phyloP scores from a whole-genome alignment of 1,140 invertebrate genomes.

The Hylyphantes graminicola region DNA sequence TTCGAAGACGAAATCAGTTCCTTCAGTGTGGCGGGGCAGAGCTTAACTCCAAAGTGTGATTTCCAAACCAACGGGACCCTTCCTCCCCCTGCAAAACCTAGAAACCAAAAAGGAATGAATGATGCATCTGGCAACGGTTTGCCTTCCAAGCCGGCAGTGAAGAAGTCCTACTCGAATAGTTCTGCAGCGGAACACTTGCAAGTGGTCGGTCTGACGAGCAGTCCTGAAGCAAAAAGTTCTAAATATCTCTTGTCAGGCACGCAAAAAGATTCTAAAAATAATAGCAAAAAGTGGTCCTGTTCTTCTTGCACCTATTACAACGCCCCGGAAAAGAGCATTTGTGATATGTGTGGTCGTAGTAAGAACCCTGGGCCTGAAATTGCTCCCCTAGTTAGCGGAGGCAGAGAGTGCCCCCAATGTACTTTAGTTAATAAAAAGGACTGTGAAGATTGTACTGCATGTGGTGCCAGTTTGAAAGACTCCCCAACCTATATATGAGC shows the following conservation, averaged over 20 bases:
- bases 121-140: neutral
- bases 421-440: constrained; percentile 78
- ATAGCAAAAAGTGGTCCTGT: constrained; percentile 75
- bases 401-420: constrained; percentile 80
- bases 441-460: constrained; percentile 76
- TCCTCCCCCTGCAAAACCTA: neutral
- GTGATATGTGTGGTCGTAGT: constrained; percentile 82
- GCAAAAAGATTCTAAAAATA: constrained; percentile 33
- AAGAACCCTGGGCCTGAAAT: constrained; percentile 73
- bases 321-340: constrained; percentile 71
- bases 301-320: constrained; percentile 80
- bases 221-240: constrained; percentile 33
- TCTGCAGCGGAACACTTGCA: constrained; percentile 3
- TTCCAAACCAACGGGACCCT: constrained; percentile 35
- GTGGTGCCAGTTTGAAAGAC: constrained; percentile 76
- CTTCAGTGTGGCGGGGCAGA: constrained; percentile 40
- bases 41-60: constrained; percentile 57
- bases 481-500: constrained; percentile 82
- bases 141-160: constrained; percentile 36
- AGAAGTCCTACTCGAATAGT: constrained; percentile 38
- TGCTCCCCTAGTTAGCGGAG: constrained; percentile 78
- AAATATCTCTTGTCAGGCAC: constrained; percentile 10
- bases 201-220: neutral
- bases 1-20: constrained; percentile 14
- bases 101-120: constrained; percentile 17